Evolutionary conservation across 2,888 invertebrate species (phyloP), one percentile per base, ranked within the genome.

Genomic region (Athripsodes cinereus): DNA sequence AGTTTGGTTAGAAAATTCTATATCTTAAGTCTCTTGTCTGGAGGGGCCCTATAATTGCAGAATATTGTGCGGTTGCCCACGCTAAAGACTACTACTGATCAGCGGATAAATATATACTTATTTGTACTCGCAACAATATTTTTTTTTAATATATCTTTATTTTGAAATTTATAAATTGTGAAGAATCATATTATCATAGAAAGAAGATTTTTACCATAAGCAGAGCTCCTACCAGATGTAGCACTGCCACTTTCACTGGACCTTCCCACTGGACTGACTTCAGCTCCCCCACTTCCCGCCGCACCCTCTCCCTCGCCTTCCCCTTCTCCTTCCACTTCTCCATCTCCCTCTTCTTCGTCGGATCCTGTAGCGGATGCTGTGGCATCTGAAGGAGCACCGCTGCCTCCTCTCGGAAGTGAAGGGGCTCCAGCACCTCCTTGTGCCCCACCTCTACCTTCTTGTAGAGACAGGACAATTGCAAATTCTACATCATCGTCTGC

Each of bases 401-500:
- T 64, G 56, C 65, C 66, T 13, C 34, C 52, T 1, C 52, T 31
- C 74, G 1, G 71, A 55, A 44, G 18, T 74, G 1, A 71, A 55
- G 53, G 10, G 19, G 47, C 31, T 16, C 71, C 69, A 56, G 71
- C 70, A 56, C 61, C 59, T 72, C 71, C 61, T 71, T 69, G 47
- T 69, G 70, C 18, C 69, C 62, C 79, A 78, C 55, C 79, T 82
- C 52, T 85, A 66, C 90, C 88, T 66, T 90, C 90, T 69, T 96
- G 95, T 22, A 97, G 79, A 66, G 96, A 96, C 1, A 97, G 78
- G 0, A 96, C 96, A 63, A 97, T 96, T 1, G 96, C 97, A 63
- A 97, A 81, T 72, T 96, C 96, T 60, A 97, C 93, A 87, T 97
- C 96, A 0, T 96, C 90, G 72, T 96, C 96, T 71, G 94, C 93